phyloP scores from a whole-genome alignment of 2,888 invertebrate genomes.

The Hirudinaria manillensis region DNA sequence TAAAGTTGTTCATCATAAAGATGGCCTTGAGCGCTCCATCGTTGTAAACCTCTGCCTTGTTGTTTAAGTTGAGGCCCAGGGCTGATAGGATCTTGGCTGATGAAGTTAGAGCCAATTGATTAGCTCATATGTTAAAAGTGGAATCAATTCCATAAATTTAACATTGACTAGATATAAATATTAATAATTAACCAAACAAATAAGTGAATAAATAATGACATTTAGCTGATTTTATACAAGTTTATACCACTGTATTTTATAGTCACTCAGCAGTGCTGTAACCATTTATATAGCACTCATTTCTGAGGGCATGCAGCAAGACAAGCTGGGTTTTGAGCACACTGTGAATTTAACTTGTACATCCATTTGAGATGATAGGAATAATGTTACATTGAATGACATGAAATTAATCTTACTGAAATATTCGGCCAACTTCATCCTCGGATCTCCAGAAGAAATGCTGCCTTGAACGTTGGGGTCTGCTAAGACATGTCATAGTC shows the following conservation, averaged over 20 bases:
- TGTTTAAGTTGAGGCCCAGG: conserved; percentile 78
- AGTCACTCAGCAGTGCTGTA: too few relatives aligned
- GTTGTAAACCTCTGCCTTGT: conserved; percentile 80
- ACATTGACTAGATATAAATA: background rate
- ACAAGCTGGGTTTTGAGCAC: too few relatives aligned
- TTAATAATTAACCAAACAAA: background rate
- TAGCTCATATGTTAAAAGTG: background rate
- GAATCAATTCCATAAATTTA: background rate
- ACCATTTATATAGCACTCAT: too few relatives aligned
- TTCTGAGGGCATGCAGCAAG: too few relatives aligned
- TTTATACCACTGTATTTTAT: too few relatives aligned
- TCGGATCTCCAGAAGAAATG: conserved; percentile 43
- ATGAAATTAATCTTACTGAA: conserved; percentile 48
- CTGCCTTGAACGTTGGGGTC: too few relatives aligned
- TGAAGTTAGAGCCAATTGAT: background rate
- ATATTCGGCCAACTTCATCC: conserved; percentile 51
- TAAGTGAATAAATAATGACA: too few relatives aligned
- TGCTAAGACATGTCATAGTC: background rate
- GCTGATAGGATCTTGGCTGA: conserved; percentile 66
- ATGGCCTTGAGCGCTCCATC: conserved; percentile 79
- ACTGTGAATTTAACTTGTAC: too few relatives aligned
- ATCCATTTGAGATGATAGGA: background rate
- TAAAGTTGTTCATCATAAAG: conserved; percentile 87
- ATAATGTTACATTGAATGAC: too few relatives aligned
- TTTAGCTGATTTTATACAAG: too few relatives aligned